phyloP scores from a whole-genome alignment of 2,113 vertebrate genomes.

The Collichthys lucidus region DNA sequence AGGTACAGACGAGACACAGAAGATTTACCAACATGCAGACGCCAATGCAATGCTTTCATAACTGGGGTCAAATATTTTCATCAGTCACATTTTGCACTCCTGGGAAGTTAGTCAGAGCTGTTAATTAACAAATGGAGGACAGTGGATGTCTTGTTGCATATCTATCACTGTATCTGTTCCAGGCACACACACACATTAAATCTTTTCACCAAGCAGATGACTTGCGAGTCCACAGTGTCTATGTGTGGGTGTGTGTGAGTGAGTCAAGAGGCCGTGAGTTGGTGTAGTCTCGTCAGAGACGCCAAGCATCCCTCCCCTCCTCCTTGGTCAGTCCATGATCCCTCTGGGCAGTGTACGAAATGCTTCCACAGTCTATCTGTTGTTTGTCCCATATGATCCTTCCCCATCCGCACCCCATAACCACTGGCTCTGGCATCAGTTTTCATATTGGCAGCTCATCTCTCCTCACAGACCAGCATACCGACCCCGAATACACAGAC shows the following conservation, averaged over 20 bases:
- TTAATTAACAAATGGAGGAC: constrained; percentile 46
- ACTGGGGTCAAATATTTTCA: neutral
- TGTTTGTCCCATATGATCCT: constrained; percentile 45
- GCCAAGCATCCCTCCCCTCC: constrained; percentile 6
- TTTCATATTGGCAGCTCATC: constrained; percentile 59
- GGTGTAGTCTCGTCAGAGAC: constrained; percentile 37
- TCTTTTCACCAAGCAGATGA: constrained; percentile 59
- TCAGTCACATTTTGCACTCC: neutral
- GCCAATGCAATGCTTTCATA: neutral
- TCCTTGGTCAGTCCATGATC: constrained; percentile 54
- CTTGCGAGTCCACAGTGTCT: constrained; percentile 52
- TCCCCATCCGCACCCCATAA: constrained; percentile 33
- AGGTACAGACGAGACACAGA: constrained; percentile 14
- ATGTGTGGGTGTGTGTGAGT: constrained; percentile 62
- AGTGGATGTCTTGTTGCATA: constrained; percentile 32
- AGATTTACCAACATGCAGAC: neutral
- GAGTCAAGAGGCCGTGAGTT: constrained; percentile 62
- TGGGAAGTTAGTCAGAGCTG: constrained; percentile 16
- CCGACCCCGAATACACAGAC: constrained; percentile 40
- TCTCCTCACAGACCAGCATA: constrained; percentile 33
- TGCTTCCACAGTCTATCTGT: constrained; percentile 50
- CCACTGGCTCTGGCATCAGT: constrained; percentile 46
- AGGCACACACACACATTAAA: constrained; percentile 24
- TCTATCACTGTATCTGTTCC: constrained; percentile 22
- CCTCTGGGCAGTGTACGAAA: constrained; percentile 63